Base-by-base conservation (phyloP, 2,888 invertebrate genomes). In the Trissonchulus latispiculum region DNA sequence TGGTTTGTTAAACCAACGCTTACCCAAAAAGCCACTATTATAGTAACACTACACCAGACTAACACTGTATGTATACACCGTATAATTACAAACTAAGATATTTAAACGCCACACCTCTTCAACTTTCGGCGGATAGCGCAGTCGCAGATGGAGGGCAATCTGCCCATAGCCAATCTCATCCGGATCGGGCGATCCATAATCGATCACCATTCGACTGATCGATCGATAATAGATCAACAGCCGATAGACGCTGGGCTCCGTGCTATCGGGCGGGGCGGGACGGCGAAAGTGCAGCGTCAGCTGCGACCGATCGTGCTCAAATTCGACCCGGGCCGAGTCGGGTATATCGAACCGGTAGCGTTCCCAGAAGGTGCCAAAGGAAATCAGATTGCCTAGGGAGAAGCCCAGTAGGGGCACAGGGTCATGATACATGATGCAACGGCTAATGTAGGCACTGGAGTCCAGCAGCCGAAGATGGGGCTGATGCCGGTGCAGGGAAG, bases 301-400 rank as follows among this genome's bases (percentile, higher is more conserved):
- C 31, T n/a, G 15, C 2, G 32, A 3, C n/a, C 66, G 32, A 68
- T 71, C 72, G 36, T 71, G 72, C 31, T 71, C 67, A 36, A 71
- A 71, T 3, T 3, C 33, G 2, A 23, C 28, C n/a, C 3, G 2
- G 32, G 33, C 31, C 59, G 32, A 28, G 3, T 70, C 48, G 32
- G 15, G n/a, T 28, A 61, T 61, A 71, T 71, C 66, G 8, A 71
- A 33, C 3, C 31, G 3, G 36, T 70, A 71, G 3, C 36, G 61
- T 2, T 69, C 32, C 33, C 18, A 15, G 66, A 71, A 71, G 2
- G 36, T 8, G 23, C 72, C 72, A 29, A n/a, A 71, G 32, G 67
- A 69, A 2, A 69, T 8, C 18, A 71, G 35, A 70, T 69, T 70
- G 35, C 72, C 72, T 2, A 71, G 67, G 28, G 32, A 29, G 29